Evolutionary conservation across 2,113 vertebrate genomes (phyloP).

Genomic region (Sphyrna mokarran): DNA sequence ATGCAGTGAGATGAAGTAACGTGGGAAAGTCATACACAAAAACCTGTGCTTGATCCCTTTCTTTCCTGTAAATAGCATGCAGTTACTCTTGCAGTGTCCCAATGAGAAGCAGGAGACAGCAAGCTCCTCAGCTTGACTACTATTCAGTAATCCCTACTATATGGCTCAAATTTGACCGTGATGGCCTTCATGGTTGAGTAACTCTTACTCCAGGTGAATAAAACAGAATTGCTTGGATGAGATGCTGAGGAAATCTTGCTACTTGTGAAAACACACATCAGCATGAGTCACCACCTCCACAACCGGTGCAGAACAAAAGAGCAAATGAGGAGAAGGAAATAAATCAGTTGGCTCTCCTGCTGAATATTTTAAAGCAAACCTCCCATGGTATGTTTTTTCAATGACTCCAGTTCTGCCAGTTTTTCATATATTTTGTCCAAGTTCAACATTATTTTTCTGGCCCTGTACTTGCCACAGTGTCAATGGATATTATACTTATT

Average conservation of each 20-base stretch:
- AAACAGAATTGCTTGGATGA: not conserved
- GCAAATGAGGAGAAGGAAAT: not conserved
- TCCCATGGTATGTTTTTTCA: not conserved
- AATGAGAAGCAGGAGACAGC: not conserved
- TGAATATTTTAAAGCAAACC: not conserved
- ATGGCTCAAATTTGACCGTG: not conserved
- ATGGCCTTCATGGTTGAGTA: constrained; percentile 6
- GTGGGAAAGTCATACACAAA: not conserved
- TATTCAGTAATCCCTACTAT: not conserved
- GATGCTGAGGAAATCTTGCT: not conserved
- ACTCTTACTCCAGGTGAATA: not conserved
- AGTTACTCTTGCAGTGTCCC: not conserved
- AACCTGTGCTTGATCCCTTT: not conserved
- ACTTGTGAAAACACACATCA: not conserved
- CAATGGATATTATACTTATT: not conserved
- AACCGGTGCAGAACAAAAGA: not conserved
- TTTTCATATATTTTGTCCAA: not conserved
- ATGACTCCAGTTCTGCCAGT: not conserved
- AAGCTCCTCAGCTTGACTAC: not conserved
- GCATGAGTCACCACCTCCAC: not conserved
- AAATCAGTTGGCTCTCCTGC: not conserved
- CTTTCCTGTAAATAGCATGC: not conserved
- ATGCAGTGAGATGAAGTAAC: not conserved
- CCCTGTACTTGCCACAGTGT: not conserved
- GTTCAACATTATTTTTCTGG: not conserved